Evolutionary conservation across 2,888 invertebrate species (phyloP).

Genomic region (Synanthedon tipuliformis): DNA sequence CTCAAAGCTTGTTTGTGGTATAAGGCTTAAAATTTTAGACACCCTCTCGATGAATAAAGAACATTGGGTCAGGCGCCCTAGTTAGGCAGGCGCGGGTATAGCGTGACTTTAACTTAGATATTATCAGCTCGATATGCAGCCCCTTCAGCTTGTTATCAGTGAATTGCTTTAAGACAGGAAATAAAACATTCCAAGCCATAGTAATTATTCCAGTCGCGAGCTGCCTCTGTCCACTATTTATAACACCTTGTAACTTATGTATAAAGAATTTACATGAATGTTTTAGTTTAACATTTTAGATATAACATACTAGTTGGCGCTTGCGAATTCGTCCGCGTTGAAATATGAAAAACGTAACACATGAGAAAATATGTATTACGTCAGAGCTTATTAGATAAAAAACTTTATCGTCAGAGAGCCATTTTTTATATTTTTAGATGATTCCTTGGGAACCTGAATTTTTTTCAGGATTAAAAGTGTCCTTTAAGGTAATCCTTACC

Average conservation of each 20-base stretch:
- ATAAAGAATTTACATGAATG: neutral
- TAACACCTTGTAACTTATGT: neutral
- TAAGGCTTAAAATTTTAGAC: slow-evolving; percentile 50
- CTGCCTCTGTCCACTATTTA: too few relatives aligned
- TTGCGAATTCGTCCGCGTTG: too few relatives aligned
- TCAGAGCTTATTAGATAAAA: too few relatives aligned
- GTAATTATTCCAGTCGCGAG: slow-evolving; percentile 1
- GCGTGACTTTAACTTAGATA: slow-evolving; percentile 46
- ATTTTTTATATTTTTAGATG: too few relatives aligned
- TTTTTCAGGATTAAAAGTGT: too few relatives aligned
- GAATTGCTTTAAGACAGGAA: slow-evolving; percentile 35
- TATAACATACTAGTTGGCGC: too few relatives aligned
- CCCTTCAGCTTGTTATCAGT: slow-evolving; percentile 37
- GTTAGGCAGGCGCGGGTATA: slow-evolving; percentile 12
- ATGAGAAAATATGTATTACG: too few relatives aligned
- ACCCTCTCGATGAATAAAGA: slow-evolving; percentile 53
- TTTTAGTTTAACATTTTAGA: too few relatives aligned
- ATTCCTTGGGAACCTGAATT: too few relatives aligned
- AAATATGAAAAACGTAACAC: too few relatives aligned
- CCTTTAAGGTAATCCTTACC: too few relatives aligned
- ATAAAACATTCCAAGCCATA: slow-evolving; percentile 34
- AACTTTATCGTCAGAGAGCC: too few relatives aligned
- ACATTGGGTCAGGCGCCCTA: slow-evolving; percentile 13
- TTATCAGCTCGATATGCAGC: slow-evolving; percentile 28
- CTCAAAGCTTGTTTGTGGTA: slow-evolving; percentile 46